Conservation (phyloP, 2,113 vertebrate genomes). For the Melanotaenia duboulayi region DNA sequence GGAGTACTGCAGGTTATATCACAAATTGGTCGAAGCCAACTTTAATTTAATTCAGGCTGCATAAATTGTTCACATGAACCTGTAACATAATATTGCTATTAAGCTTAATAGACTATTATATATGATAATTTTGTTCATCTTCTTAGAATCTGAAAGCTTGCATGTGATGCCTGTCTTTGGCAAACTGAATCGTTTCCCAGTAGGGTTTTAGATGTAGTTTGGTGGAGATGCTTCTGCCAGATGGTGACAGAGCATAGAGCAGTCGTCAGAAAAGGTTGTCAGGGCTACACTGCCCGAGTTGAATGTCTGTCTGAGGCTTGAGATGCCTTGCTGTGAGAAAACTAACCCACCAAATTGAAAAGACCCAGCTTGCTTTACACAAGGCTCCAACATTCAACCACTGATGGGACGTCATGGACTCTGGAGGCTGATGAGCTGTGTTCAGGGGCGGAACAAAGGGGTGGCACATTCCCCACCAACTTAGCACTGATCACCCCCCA, state of each 20-base stretch:
- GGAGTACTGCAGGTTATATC: constrained; percentile 28
- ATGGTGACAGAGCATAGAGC: constrained; percentile 18
- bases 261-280: constrained; percentile 31
- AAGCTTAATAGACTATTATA: constrained; percentile 64
- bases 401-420: constrained; percentile 17
- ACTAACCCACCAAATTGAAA: constrained; percentile 16
- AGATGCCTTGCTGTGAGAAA: constrained; percentile 22
- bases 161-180: constrained; percentile 26
- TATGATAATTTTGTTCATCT: constrained; percentile 59
- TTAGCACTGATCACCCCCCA: no score
- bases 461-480: no score
- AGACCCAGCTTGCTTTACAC: background rate
- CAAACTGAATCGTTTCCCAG: constrained; percentile 11
- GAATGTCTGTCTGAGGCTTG: constrained; percentile 26
- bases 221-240: constrained; percentile 42
- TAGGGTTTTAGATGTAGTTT: constrained; percentile 45
- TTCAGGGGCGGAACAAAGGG: background rate
- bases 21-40: constrained; percentile 45
- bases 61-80: constrained; percentile 43
- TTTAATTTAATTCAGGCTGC: constrained; percentile 27
- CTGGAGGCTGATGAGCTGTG: constrained; percentile 5
- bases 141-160: constrained; percentile 24
- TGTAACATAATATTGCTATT: constrained; percentile 51
- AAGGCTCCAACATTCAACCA: constrained; percentile 6
- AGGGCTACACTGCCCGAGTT: constrained; percentile 11